These are phyloP conservation scores for Stegodyphus mimosarum DNA, from an alignment of 1,140 invertebrate genomes.

Conservation along the genomic window DNA sequence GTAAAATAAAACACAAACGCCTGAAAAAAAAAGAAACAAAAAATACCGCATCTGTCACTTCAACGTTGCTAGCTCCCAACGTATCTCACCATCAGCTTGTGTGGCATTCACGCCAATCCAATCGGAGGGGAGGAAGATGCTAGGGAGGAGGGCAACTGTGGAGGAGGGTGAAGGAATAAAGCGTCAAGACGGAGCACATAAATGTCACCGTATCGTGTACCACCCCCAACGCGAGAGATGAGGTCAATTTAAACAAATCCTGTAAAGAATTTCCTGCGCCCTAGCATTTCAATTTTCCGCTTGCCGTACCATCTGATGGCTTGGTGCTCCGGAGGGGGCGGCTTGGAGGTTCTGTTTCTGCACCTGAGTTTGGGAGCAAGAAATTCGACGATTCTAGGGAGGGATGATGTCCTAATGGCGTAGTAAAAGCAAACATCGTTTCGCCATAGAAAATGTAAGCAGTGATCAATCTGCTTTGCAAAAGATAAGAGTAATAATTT, in stretches of 20 bases:
- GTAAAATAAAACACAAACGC: not conserved
- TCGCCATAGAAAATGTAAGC: too few species aligned
- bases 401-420: not conserved
- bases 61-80: not conserved
- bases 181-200: conserved; percentile 29
- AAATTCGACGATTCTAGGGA: too few species aligned
- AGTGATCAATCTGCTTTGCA: too few species aligned
- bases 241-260: conserved; percentile 56
- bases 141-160: not conserved
- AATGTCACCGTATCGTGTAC: conserved; percentile 42
- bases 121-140: too few species aligned
- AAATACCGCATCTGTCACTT: not conserved
- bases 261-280: conserved; percentile 30
- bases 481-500: too few species aligned
- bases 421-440: not conserved
- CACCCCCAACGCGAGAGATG: conserved; percentile 27
- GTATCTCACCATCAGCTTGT: conserved; percentile 25
- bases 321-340: not conserved
- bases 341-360: not conserved
- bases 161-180: not conserved
- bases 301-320: conserved; percentile 27
- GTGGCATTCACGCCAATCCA: conserved; percentile 1
- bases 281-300: conserved; percentile 48
- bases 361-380: not conserved
- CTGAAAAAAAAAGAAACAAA: too few species aligned